phyloP scores from a whole-genome alignment of 92 coral and sea anemone species.

The Bergia sp. region DNA sequence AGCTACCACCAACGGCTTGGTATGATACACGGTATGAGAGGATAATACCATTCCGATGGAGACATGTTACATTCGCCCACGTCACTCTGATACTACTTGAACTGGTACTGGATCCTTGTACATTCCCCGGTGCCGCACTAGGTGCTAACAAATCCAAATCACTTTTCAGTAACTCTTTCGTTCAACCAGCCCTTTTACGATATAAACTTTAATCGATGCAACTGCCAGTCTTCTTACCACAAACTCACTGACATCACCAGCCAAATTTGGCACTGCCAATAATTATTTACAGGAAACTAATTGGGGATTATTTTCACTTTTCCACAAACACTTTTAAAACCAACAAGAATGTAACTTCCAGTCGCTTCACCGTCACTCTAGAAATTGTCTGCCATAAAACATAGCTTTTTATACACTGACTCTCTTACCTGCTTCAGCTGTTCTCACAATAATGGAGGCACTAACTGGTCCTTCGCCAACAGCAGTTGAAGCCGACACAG shows the following conservation, averaged over 20 bases:
- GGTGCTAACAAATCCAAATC: not conserved
- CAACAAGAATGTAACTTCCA: slow-evolving; percentile 7
- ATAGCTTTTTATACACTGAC: slow-evolving; percentile 3
- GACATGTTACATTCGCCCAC: not conserved
- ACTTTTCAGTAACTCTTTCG: not conserved
- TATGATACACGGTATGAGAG: too few species aligned
- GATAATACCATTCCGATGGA: not conserved
- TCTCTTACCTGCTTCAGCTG: too few species aligned
- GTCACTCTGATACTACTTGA: too few species aligned
- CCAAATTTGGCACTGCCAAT: slow-evolving; percentile 5
- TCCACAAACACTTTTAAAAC: slow-evolving; percentile 9
- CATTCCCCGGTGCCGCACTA: not conserved
- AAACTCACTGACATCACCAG: slow-evolving; percentile 11
- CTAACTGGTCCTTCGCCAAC: too few species aligned
- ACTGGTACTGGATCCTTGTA: too few species aligned
- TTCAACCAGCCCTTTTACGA: slow-evolving; percentile 8
- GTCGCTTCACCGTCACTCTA: not conserved
- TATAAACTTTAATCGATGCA: slow-evolving; percentile 8
- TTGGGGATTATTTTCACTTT: slow-evolving; percentile 15
- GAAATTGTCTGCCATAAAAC: slow-evolving; percentile 4
- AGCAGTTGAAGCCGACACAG: not conserved
- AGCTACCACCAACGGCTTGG: too few species aligned
- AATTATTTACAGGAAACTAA: slow-evolving; percentile 11
- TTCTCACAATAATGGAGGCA: too few species aligned
- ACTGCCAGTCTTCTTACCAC: slow-evolving; percentile 2